Evolutionary conservation across 2,888 invertebrate species (phyloP), one percentile per base, ranked within the genome.

Genomic region (Oeneis ivallda): DNA sequence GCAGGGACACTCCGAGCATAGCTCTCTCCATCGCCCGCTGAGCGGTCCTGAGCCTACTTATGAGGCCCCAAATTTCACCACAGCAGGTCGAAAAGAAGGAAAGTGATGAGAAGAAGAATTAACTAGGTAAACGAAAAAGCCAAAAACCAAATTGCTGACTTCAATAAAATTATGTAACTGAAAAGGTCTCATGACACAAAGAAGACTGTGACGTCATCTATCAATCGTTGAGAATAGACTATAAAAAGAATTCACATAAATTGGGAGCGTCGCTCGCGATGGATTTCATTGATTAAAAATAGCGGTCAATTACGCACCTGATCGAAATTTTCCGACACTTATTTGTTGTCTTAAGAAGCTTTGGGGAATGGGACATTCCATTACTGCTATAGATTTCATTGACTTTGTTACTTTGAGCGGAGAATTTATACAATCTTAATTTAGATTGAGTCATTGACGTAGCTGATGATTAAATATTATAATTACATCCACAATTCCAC

Each of bases 261-360:
- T 73, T 65, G 63, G 50, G 70, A 64, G 10, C 58, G 62, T 15
- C 59, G 59, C 69, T 37, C 37, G 37, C 37, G 57, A 65, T 62
- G 52, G 45, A 66, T 67, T 68, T 63, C 69, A 74, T 71, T 75
- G 58, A 66, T 69, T 69, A 74, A 75, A 70, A 69, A 66, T 72
- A 76, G 59, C 70, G 59, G n/a, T 65, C 66, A 64, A 64, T 64
- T 64, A 63, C 68, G 61, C 69, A 67, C 65, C 65, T 68, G 43
- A 26, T 59, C 58, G 52, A 63, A 82, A 76, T 70, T 80, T 83
- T 82, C 81, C 82, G 62, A 32, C 64, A 65, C 67, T 58, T 80
- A 79, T 81, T 83, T 84, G 77, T 86, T 85, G 80, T 68, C 75
- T 71, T 71, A 68, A 70, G 63, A 62, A 64, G 66, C 70, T 67